phyloP scores from a whole-genome alignment of 2,888 invertebrate species.

The Chloroclysta siterata region DNA sequence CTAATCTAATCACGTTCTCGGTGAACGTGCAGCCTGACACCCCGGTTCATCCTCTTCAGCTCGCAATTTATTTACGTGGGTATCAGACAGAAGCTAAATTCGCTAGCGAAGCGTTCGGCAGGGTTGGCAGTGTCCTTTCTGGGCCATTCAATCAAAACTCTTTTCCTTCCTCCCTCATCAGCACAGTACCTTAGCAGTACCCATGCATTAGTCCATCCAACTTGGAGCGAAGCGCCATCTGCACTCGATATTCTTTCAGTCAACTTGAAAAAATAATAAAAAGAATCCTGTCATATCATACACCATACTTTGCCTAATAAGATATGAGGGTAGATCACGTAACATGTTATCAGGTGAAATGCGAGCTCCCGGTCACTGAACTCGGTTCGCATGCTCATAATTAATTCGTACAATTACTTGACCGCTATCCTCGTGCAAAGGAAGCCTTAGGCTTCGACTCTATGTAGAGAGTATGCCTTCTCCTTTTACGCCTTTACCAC shows the following conservation, averaged over 20 bases:
- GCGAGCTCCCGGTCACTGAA: conserved; percentile 13
- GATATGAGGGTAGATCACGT: conserved; percentile 7
- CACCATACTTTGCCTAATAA: neutral
- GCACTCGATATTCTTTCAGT: neutral
- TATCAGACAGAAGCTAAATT: no score
- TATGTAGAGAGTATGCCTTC: neutral
- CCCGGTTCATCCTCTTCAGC: no score
- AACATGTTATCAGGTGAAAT: conserved; percentile 23
- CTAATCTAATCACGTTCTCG: no score
- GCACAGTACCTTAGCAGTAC: no score
- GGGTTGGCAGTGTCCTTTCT: no score
- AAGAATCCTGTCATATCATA: neutral
- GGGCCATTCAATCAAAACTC: no score
- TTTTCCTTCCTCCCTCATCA: no score
- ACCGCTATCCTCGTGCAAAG: conserved; percentile 12
- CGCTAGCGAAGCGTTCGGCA: no score
- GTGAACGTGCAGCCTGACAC: no score
- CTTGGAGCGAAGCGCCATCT: neutral
- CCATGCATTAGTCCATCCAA: neutral
- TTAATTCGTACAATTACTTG: conserved; percentile 30
- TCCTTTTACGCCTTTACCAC: no score
- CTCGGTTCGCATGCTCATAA: conserved; percentile 17
- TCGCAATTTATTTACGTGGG: no score
- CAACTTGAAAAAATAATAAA: neutral
- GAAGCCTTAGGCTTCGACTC: conserved; percentile 4